Base-by-base conservation (phyloP, 2,888 invertebrate genomes). In the Acleris sparsana region DNA sequence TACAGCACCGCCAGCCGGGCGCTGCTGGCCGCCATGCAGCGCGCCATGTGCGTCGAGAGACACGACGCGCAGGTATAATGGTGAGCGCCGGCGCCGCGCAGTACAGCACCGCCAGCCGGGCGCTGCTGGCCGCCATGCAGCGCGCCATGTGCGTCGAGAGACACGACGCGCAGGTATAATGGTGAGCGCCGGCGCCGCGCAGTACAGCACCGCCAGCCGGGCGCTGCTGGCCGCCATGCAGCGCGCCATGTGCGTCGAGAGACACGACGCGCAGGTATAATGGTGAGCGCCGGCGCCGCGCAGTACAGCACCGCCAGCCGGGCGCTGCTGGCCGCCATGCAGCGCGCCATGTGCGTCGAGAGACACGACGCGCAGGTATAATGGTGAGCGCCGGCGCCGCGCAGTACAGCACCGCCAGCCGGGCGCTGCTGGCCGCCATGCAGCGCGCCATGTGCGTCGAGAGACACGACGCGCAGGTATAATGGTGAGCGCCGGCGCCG, bases 391-490 rank as follows among this genome's bases (percentile, higher is more conserved):
- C 74, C 18, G 56, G 73, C 29, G 70, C 79, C 5, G 72, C 84
- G 52, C 88, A 85, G 67, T 78, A 83, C 73, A 75, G 57, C 57
- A 68, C 78, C 4, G 81, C 84, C 0, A 82, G 76, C 0, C 70
- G 80, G 0, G 84, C 62, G 63, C 67, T 43, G 69, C 71, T 44
- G 57, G 74, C 18, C 69, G 74, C 80, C 68, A 73, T 85, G 59
- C 70, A 88, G 39, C 78, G 83, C 3, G 89, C 89, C 6, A 70
- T 90, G 48, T 79, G 75, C 60, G 73, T 73, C 6, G 25, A 25
- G 25, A 25, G 25, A 1, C 25, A 25, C 25, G 25, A 25, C 25
- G 1, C 25, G 25, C 25, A 25, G 25, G 25, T 25, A n/a, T n/a
- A n/a, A n/a, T n/a, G n/a, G n/a, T n/a, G n/a, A n/a, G 79, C 67